Percentiles rank a stretch among this genome's conserved stretches.
phyloP scores from a whole-genome alignment of 2,797 vertebrate genomes.

The Clamator glandarius region DNA sequence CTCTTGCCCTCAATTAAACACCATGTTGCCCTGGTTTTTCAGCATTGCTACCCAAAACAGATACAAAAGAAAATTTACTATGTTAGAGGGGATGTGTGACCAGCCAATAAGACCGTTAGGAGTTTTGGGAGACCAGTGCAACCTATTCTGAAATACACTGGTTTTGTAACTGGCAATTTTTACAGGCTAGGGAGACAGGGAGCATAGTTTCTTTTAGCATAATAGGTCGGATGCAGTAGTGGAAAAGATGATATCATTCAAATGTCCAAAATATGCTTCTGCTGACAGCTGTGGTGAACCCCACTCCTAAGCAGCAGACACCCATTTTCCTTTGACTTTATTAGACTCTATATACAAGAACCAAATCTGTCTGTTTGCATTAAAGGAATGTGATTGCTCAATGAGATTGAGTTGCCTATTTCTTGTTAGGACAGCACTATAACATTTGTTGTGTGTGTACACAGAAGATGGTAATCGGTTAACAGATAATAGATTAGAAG shows the following conservation, averaged over 20 bases:
- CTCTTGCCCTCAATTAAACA: not conserved
- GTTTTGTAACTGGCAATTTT: not conserved
- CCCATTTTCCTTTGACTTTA: not conserved
- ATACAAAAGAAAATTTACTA: not conserved
- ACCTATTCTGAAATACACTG: not conserved
- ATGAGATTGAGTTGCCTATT: not conserved
- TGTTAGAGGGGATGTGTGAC: not conserved
- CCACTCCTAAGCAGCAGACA: not conserved
- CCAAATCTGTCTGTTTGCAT: not conserved
- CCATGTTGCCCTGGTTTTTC: not conserved
- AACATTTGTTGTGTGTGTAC: fast-evolving
- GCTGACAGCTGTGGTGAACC: not conserved
- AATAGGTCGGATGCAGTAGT: not conserved
- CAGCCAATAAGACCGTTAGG: not conserved
- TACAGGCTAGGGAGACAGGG: not conserved
- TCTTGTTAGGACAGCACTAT: not conserved
- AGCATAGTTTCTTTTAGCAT: not conserved
- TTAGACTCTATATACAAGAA: not conserved
- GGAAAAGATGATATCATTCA: not conserved
- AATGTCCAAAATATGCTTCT: not conserved
- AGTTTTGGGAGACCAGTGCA: not conserved
- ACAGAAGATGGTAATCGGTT: too few species aligned
- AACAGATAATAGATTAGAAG: not conserved
- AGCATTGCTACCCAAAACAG: not conserved
- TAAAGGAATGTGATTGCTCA: not conserved